These are phyloP conservation scores for Urechis unicinctus DNA, from an alignment of 2,888 invertebrate genomes.

Conservation along the genomic window DNA sequence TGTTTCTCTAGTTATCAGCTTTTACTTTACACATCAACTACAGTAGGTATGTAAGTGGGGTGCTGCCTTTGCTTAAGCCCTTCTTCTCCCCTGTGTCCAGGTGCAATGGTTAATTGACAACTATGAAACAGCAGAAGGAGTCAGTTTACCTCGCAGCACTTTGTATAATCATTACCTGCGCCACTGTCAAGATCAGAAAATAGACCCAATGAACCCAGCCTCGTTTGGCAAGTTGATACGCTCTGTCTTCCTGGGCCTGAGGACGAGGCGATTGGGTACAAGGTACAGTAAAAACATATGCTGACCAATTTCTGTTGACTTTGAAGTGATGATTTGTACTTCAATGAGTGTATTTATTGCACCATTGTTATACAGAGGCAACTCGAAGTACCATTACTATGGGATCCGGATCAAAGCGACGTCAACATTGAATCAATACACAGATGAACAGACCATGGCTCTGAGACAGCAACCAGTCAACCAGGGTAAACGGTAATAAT, in stretches of 20 bases:
- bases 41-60: no score
- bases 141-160: slow-evolving; percentile 86
- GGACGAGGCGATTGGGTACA: slow-evolving; percentile 90
- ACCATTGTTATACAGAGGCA: slow-evolving; percentile 61
- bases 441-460: slow-evolving; percentile 51
- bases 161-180: slow-evolving; percentile 94
- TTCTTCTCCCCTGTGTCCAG: slow-evolving; percentile 21
- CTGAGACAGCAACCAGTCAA: slow-evolving; percentile 49
- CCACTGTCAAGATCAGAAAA: slow-evolving; percentile 78
- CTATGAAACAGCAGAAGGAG: slow-evolving; percentile 95
- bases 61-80: not conserved
- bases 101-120: slow-evolving; percentile 85
- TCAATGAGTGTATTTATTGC: not conserved
- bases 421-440: slow-evolving; percentile 60
- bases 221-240: slow-evolving; percentile 98
- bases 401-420: slow-evolving; percentile 94
- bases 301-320: not conserved
- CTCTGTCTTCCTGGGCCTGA: slow-evolving; percentile 91
- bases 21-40: no score
- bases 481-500: slow-evolving; percentile 45
- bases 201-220: slow-evolving; percentile 98
- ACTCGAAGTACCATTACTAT: slow-evolving; percentile 99
- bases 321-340: not conserved
- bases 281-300: slow-evolving; percentile 54
- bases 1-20: no score